phyloP scores from a whole-genome alignment of 1,140 invertebrate genomes.

The Rhyacophila brunnea region DNA sequence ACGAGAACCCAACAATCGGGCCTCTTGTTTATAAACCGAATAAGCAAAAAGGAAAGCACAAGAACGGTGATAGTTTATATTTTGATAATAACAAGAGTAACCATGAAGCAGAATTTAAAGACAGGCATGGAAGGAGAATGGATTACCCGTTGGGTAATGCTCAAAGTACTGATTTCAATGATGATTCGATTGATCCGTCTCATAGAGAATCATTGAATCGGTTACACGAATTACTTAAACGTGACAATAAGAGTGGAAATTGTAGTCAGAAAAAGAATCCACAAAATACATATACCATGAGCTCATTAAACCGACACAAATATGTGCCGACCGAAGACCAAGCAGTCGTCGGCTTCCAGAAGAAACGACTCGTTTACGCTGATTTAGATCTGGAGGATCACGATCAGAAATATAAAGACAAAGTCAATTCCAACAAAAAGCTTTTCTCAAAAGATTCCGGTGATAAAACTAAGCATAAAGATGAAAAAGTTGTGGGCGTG shows the following conservation, averaged over 20 bases:
- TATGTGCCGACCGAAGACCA: conserved; percentile 29
- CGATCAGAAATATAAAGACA: conserved; percentile 56
- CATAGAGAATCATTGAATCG: conserved; percentile 52
- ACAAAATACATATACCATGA: conserved; percentile 27
- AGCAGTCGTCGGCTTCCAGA: conserved; percentile 17
- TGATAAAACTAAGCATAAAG: conserved; percentile 43
- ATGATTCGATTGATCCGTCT: conserved; percentile 47
- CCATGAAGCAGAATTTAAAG: conserved; percentile 37
- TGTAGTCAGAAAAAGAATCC: conserved; percentile 43
- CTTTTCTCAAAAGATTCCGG: conserved; percentile 52
- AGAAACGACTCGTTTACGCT: conserved; percentile 54
- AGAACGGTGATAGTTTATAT: conserved; percentile 45
- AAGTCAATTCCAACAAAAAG: conserved; percentile 54
- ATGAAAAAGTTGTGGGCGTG: conserved; percentile 39
- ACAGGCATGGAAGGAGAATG: too few species aligned
- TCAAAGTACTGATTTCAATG: not conserved
- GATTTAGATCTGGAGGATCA: conserved; percentile 55
- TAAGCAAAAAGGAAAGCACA: conserved; percentile 30
- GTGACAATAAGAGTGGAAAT: conserved; percentile 48
- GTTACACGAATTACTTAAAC: conserved; percentile 49
- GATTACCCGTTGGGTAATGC: too few species aligned
- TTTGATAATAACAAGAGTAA: conserved; percentile 46
- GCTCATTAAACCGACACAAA: conserved; percentile 36
- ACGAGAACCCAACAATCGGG: conserved; percentile 31
- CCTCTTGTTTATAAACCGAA: conserved; percentile 48